Evolutionary conservation across 2,113 vertebrate species (phyloP).

Genomic region (Alethe castanea): DNA sequence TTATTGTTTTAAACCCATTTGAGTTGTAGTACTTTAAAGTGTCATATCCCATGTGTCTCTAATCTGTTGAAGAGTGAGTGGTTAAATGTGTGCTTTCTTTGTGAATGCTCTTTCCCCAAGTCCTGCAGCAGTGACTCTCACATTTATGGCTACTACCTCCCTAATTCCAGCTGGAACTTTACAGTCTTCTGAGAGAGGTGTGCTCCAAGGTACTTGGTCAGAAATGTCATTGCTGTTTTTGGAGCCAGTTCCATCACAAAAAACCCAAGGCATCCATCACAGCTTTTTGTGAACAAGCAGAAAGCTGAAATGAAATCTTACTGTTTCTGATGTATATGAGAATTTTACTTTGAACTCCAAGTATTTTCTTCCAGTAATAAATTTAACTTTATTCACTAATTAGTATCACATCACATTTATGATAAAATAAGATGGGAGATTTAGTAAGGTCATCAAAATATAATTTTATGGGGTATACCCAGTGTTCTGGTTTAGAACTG

Average conservation of each 20-base stretch:
- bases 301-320: not conserved
- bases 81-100: not conserved
- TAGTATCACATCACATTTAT: not conserved
- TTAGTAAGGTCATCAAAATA: not conserved
- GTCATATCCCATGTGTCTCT: fast-evolving
- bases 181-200: not conserved
- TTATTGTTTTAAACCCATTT: not conserved
- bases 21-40: not conserved
- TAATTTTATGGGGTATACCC: not conserved
- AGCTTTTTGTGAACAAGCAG: not conserved
- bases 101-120: not conserved
- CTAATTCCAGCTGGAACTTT: not conserved
- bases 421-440: not conserved
- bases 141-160: not conserved
- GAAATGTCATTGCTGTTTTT: not conserved
- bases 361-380: not conserved
- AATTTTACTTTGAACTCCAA: not conserved
- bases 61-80: not conserved
- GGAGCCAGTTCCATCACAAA: not conserved
- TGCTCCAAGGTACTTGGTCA: not conserved
- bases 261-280: not conserved
- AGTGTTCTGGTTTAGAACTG: not conserved
- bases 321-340: not conserved
- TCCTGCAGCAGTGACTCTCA: not conserved
- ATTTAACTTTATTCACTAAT: not conserved